Base-by-base conservation (phyloP, 2,797 vertebrate genomes). In the Falco biarmicus region DNA sequence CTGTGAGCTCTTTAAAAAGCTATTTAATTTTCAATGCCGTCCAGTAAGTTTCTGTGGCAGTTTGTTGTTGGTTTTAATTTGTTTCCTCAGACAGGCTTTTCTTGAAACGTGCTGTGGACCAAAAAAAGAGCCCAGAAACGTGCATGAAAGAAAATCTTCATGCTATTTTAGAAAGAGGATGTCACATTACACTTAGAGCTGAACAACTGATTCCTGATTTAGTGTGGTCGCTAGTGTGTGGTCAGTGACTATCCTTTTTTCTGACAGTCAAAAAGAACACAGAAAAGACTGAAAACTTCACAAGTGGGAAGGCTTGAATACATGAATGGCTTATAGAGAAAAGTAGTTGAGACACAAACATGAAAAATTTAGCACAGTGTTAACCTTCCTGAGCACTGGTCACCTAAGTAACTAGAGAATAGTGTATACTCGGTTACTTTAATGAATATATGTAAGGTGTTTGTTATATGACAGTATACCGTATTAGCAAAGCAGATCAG, bases 121-220 rank as follows among this genome's bases (percentile, higher is more conserved):
- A n/a, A 69, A 85, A 84, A 77, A 75, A 54, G 19, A 78, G 16
- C 57, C 22, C 50, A 78, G 56, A 90, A 84, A 78, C 80, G 12
- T 93, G 31, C 73, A 16, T 37, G 78, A 60, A 94, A 89, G 39
- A 91, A 87, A 93, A 89, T 57, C 64, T 95, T 84, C 22, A 6
- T 85, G 31, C 84, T 81, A 14, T 92, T 91, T 88, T 91, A 74
- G 84, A 88, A 91, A 12, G 81, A 86, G 83, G 20, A 73, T 86
- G 84, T 95, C 93, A 84, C 76, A 32, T 94, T 90, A 92, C 48
- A 86, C 70, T 90, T 91, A 13, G 34, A 84, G 71, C 88, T 88
- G 69, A 82, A 68, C 85, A 78, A 90, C 65, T 85, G 80, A 79
- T 63, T 53, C 92, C 84, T 93, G 77, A 80, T 92, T 90, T 93